phyloP scores from a whole-genome alignment of 2,888 invertebrate species.

The Heteromyza rotundicornis region DNA sequence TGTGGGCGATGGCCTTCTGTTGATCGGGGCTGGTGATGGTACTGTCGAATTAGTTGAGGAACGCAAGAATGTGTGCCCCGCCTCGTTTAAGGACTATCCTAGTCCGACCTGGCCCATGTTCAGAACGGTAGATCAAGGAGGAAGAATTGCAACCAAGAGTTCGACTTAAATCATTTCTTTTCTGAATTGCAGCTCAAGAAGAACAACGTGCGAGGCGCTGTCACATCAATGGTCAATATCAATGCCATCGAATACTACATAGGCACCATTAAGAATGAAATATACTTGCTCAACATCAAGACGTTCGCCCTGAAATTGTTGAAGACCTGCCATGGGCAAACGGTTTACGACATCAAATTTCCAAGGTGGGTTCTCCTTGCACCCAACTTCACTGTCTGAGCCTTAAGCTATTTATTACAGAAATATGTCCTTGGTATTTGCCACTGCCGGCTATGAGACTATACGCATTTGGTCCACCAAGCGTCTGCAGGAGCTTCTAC shows the following conservation, averaged over 20 bases:
- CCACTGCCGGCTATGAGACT: conserved; percentile 83
- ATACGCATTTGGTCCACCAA: conserved; percentile 85
- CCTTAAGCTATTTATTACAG: conserved; percentile 60
- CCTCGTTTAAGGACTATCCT: conserved; percentile 56
- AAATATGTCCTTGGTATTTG: conserved; percentile 82
- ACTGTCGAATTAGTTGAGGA: conserved; percentile 75
- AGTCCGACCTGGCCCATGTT: conserved; percentile 68
- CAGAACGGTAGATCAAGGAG: conserved; percentile 61
- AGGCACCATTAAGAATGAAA: conserved; percentile 80
- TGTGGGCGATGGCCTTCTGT: conserved; percentile 67
- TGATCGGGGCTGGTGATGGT: conserved; percentile 88
- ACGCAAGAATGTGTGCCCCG: conserved; percentile 60
- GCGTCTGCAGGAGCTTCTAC: conserved; percentile 78
- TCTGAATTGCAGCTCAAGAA: conserved; percentile 63
- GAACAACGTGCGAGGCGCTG: conserved; percentile 69
- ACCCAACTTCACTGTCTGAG: conserved; percentile 20
- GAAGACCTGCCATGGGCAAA: conserved; percentile 81
- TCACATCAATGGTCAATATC: conserved; percentile 77
- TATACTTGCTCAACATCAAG: conserved; percentile 75
- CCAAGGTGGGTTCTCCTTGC: conserved; percentile 70
- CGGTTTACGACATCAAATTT: conserved; percentile 83
- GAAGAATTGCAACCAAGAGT: not conserved
- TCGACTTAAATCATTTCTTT: no score
- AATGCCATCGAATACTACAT: conserved; percentile 70
- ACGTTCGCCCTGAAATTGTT: conserved; percentile 74